Evolutionary conservation across 1,140 invertebrate species (phyloP), one percentile per base, ranked within the genome.

Genomic region (Micrasema longulum): DNA sequence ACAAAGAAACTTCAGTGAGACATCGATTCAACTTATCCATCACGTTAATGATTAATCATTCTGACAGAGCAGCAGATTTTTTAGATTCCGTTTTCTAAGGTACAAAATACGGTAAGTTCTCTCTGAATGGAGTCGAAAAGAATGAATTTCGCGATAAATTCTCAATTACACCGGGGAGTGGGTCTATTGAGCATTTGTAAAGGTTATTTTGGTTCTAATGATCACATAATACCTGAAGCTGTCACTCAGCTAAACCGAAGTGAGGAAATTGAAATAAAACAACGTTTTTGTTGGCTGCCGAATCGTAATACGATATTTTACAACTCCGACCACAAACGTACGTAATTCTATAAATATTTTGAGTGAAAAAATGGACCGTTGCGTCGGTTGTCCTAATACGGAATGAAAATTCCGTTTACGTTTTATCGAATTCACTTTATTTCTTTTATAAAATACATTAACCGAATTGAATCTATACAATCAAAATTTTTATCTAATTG

Each of bases 271-370:
- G 16, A 69, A 45, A 69, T 4, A 31, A 69, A 69, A 68, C 26
- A 38, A 18, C 23, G 12, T 45, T 60, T 69, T 47, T 69, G 67
- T 47, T 57, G 23, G 53, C 41, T 60, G 16, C 47, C n/a, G 14
- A 36, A 4, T n/a, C 22, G 67, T 60, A 69, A 69, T 60, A 16
- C n/a, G 67, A 69, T 69, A 69, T 69, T 62, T 60, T 60, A 26
- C 26, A 31, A 7, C n/a, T 35, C 26, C 14, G 35, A 35, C 55
- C 10, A n/a, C n/a, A n/a, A 18, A 22, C 36, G 20, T 20, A 20
- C 11, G 3, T 52, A n/a, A 41, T 67, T 53, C 50, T 23, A 41
- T 67, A 55, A 67, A 66, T 64, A 64, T 64, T 64, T 64, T 47
- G 41, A 47, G 26, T 64, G n/a, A 11, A 26, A 55, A 26, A 55